Conservation (phyloP, 2,888 invertebrate genomes). For the Anaspis maculata region DNA sequence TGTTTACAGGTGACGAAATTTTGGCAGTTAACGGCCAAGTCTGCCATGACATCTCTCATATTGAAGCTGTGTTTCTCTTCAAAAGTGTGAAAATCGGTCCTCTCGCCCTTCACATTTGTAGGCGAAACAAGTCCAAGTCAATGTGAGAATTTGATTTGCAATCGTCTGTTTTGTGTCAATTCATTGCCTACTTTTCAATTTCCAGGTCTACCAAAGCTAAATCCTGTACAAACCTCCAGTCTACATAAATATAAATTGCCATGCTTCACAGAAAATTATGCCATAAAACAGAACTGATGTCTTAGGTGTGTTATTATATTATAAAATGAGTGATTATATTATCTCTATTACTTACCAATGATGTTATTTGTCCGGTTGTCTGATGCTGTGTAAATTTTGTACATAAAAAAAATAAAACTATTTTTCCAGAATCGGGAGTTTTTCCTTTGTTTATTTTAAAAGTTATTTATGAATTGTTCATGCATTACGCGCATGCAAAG, state of each 20-base stretch:
- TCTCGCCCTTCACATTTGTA: slow-evolving; percentile 65
- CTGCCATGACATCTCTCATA: slow-evolving; percentile 71
- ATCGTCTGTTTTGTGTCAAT: neutral
- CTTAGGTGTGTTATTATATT: too few species aligned
- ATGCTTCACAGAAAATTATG: neutral
- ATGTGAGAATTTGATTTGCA: slow-evolving; percentile 22
- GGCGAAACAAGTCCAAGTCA: slow-evolving; percentile 37
- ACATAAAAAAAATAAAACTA: too few species aligned
- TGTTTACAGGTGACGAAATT: slow-evolving; percentile 63
- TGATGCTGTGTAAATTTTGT: too few species aligned
- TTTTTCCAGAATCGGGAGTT: too few species aligned
- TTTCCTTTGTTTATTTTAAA: too few species aligned
- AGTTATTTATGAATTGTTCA: too few species aligned
- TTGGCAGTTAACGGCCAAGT: slow-evolving; percentile 73
- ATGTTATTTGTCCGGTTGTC: too few species aligned
- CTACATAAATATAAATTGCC: too few species aligned
- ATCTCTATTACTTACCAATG: too few species aligned
- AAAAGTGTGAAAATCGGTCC: slow-evolving; percentile 71
- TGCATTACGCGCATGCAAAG: too few species aligned
- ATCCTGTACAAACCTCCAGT: slow-evolving; percentile 62
- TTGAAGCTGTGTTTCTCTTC: slow-evolving; percentile 72
- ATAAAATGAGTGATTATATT: too few species aligned
- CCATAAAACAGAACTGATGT: too few species aligned
- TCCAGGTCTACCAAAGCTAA: slow-evolving; percentile 62
- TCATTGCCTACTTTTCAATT: slow-evolving; percentile 24